Percentiles rank a stretch among this genome's conserved stretches.
phyloP scores from a whole-genome alignment of 1,140 invertebrate genomes.

The Drosophila simulans region DNA sequence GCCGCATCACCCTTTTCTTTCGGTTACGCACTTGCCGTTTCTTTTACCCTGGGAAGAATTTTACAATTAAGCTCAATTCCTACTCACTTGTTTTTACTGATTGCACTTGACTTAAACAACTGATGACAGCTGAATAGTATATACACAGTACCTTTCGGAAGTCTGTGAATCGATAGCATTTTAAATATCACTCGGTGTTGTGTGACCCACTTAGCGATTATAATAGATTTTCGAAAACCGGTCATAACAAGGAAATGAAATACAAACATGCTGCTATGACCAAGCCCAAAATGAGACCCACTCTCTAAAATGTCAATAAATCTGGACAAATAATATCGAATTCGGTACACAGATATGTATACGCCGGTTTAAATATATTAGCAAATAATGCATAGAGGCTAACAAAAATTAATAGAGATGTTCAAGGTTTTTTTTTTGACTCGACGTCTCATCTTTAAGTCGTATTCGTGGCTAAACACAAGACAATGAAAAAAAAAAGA shows the following conservation, averaged over 20 bases:
- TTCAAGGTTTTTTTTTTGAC: constrained; percentile 43
- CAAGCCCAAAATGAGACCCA: constrained; percentile 26
- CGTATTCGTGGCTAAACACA: constrained; percentile 22
- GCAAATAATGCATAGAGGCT: constrained; percentile 31
- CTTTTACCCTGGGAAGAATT: constrained; percentile 7
- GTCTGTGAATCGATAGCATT: constrained; percentile 12
- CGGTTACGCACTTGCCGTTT: not conserved
- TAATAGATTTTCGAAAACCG: constrained; percentile 60
- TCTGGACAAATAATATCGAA: constrained; percentile 58
- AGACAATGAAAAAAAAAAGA: not conserved
- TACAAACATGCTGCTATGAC: constrained; percentile 37
- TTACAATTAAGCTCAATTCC: constrained; percentile 77
- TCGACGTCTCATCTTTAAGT: constrained; percentile 26
- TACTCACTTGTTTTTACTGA: constrained; percentile 10
- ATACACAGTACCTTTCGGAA: constrained; percentile 5
- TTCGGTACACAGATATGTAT: constrained; percentile 33
- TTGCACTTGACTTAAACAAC: constrained; percentile 72
- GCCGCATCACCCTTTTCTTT: not conserved
- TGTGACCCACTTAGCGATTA: constrained; percentile 62
- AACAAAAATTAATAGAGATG: constrained; percentile 53
- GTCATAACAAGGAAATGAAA: constrained; percentile 77
- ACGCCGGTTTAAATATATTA: constrained; percentile 71
- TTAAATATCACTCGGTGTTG: constrained; percentile 24
- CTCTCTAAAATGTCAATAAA: constrained; percentile 52
- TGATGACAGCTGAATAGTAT: constrained; percentile 26